phyloP scores from a whole-genome alignment of 2,113 vertebrate species.

The Gymnarchus niloticus region DNA sequence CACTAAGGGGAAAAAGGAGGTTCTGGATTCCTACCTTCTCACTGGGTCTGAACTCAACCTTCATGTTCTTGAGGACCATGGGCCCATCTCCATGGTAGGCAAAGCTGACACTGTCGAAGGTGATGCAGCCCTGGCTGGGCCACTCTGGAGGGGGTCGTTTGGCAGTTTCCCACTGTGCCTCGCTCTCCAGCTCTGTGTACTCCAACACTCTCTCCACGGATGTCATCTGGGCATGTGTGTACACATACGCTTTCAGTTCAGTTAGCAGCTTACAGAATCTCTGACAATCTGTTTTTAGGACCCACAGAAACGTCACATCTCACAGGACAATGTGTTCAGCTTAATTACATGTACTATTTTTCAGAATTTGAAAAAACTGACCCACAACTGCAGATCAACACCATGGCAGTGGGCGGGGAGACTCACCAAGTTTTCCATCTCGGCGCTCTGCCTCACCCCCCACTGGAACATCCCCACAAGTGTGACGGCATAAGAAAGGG shows the following conservation, averaged over 20 bases:
- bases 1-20: not conserved
- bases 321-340: not conserved
- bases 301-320: too few relatives aligned
- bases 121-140: conserved; percentile 76
- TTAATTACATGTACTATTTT: too few relatives aligned
- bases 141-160: conserved; percentile 72
- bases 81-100: conserved; percentile 75
- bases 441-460: conserved; percentile 89
- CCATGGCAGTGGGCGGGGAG: not conserved
- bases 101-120: conserved; percentile 86
- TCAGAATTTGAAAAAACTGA: too few relatives aligned
- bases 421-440: conserved; percentile 91
- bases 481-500: conserved; percentile 79
- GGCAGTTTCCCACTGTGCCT: conserved; percentile 81
- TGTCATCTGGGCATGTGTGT: conserved; percentile 73
- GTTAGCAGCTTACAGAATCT: too few relatives aligned
- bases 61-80: conserved; percentile 79
- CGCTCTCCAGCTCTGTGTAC: conserved; percentile 85
- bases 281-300: too few relatives aligned
- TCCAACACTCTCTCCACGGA: conserved; percentile 90
- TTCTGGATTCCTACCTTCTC: conserved; percentile 71
- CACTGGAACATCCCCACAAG: conserved; percentile 95
- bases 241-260: not conserved
- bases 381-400: too few relatives aligned
- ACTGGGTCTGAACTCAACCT: conserved; percentile 70